Base-by-base conservation (phyloP, 2,113 vertebrate species). In the Pituophis catenifer region DNA sequence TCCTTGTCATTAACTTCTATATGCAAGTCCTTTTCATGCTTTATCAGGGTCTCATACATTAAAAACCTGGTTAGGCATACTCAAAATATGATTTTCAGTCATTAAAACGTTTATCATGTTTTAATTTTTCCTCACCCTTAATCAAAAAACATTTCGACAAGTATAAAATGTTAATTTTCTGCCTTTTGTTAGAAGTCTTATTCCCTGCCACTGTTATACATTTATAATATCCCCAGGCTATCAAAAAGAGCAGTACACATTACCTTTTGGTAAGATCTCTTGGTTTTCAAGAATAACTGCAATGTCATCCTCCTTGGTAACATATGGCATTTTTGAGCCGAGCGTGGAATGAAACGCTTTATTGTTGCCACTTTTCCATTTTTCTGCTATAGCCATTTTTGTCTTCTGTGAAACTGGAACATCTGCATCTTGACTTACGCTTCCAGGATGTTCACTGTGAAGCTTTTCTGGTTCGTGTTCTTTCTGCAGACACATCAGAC, bases 231-330 rank as follows among this genome's bases (percentile, higher is more conserved):
- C 93, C 93, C 95, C 50, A 86, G 59, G 38, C 5, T 59, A 81
- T 88, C 29, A 92, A 19, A 29, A 0, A 12, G 92, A 92, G 53
- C 2, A 54, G 0, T 62, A 48, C 59, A 29, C 12, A 87, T 81
- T 97, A 99, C 98, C 98, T 97, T 98, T 97, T 93, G 97, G 96
- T 93, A 97, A 95, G 81, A 97, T 93, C 93, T 97, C 97, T 95
- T 97, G 96, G 57, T 97, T 98, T 95, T 98, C 97, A 90, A 98
- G 81, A 44, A 95, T 96, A 94, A 98, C 94, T 95, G 97, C 81
- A 7, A 96, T 95, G 90, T 98, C 96, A 91, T 98, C 96, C 88
- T 98, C 97, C 70, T 97, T 94, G 93, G 97, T 92, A 48, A 87
- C 91, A 1, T 97, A 97, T 94, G 92, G 90, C 17, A 96, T 94